Conservation (phyloP, 2,113 vertebrate genomes). For the Gobiocypris rarus region DNA sequence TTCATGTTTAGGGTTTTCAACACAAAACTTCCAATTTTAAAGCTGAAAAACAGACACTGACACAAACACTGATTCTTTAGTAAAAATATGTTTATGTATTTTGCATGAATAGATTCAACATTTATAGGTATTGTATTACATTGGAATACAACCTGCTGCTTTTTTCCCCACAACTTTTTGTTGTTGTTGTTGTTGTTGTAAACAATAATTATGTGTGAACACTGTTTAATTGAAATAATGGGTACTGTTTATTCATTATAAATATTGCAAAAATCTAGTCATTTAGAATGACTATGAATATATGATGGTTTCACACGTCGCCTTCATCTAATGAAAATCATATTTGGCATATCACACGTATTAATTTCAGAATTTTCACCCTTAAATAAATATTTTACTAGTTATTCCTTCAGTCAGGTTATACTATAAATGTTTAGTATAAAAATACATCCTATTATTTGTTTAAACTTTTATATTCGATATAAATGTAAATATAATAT, state of each 20-base stretch:
- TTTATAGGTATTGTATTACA: too few species aligned
- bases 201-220: not conserved
- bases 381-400: not conserved
- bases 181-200: too few species aligned
- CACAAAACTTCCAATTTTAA: not conserved
- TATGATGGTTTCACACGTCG: not conserved
- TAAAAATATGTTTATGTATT: not conserved
- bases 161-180: too few species aligned
- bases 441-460: not conserved
- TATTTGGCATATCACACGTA: not conserved
- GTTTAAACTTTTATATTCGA: not conserved
- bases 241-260: not conserved
- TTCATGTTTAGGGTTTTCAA: slow-evolving; percentile 63
- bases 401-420: not conserved
- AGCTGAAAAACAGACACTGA: not conserved
- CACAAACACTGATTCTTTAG: not conserved
- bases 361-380: not conserved
- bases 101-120: not conserved
- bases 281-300: not conserved
- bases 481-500: not conserved
- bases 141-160: too few species aligned
- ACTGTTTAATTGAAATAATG: not conserved
- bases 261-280: not conserved
- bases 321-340: not conserved
- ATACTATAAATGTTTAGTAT: not conserved